phyloP scores from a whole-genome alignment of 2,888 invertebrate genomes.

The Acrocyrtus sp. region DNA sequence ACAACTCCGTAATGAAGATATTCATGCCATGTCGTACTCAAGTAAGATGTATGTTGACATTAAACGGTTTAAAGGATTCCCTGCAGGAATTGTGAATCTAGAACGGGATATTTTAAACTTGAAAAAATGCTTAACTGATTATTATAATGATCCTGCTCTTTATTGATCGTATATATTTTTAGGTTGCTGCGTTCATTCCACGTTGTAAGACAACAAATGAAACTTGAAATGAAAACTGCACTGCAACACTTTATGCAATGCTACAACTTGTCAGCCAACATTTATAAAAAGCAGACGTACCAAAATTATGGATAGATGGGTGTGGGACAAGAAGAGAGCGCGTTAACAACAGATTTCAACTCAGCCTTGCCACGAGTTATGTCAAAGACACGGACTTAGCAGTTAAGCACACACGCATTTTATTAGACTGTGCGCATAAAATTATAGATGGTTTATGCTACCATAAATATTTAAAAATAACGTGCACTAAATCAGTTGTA shows the following conservation, averaged over 20 bases:
- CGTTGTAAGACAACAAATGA: background rate
- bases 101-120: conserved; percentile 28
- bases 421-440: conserved; percentile 2
- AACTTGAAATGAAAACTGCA: background rate
- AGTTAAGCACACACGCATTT: background rate
- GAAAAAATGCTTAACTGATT: conserved; percentile 3
- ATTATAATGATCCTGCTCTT: conserved; percentile 20
- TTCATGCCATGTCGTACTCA: too few relatives aligned
- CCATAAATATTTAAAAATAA: background rate
- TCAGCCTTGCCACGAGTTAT: conserved; percentile 29
- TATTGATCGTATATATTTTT: background rate
- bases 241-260: conserved; percentile 5
- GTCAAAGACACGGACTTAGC: background rate
- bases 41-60: conserved; percentile 13
- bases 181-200: background rate
- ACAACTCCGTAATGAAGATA: background rate
- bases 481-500: too few relatives aligned
- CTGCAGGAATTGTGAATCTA: conserved; percentile 4
- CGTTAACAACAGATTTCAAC: background rate
- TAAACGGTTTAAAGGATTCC: background rate
- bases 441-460: background rate
- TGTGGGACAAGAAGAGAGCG: background rate
- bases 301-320: background rate
- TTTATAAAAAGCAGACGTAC: background rate
- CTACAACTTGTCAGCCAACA: background rate